Evolutionary conservation across 1,140 invertebrate species (phyloP), one percentile per base, ranked within the genome.

Genomic region (Drosophila ananassae): DNA sequence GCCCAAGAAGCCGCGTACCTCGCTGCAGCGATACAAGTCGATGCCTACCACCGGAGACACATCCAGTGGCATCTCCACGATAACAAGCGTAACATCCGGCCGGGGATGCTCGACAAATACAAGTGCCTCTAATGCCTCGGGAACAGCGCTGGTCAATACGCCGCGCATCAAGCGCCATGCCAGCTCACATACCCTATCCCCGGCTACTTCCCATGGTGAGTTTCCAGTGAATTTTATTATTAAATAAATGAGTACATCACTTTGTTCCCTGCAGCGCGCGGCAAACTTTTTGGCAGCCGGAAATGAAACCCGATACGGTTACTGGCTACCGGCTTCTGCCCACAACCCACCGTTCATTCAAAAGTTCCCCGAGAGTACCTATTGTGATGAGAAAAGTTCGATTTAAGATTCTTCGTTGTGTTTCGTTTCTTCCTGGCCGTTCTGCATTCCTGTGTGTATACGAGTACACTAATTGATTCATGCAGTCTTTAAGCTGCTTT

Each of bases 21-120:
- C 87, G 3, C 51, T 91, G 41, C 90, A 89, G 37, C 77, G 90
- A 7, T 90, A 91, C 62, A 91, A 91, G 53, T 91, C 90, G 0
- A 89, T 91, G 90, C 90, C 90, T 4, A 74, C 81, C 0, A 63
- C 21, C 0, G 60, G 34, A 17, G 53, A 71, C 22, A 10, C 44
- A n/a, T 44, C 46, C 9, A 56, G 56, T 22, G 68, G 73, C 12
- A 46, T 64, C 10, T 48, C 32, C 28, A 55, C 56, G 2, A 21
- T 63, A 4, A 58, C 44, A 25, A 55, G 64, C 17, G 62, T 13
- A 22, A 47, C 21, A 9, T 69, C 50, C 12, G 53, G 48, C 12
- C 48, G 32, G 13, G 63, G 13, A n/a, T 9, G 32, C 12, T 30
- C 44, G n/a, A 30, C 48, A 41, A 47, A 34, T 1, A 44, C 73